These are phyloP conservation scores for Pogonophryne albipinna DNA, from an alignment of 2,797 vertebrate genomes.

Conservation along the genomic window DNA sequence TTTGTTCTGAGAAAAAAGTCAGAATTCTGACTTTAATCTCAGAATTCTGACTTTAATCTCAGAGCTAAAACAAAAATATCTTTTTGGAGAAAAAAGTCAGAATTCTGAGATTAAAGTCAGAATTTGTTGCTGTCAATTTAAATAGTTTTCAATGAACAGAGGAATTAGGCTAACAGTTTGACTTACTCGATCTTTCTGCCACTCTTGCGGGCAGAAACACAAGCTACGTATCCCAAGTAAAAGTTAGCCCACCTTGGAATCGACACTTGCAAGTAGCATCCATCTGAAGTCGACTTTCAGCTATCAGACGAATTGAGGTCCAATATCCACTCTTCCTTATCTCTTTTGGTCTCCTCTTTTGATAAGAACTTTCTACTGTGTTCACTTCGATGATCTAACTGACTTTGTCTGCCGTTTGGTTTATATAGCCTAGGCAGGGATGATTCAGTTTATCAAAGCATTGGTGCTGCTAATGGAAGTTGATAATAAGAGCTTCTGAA, in stretches of 20 bases:
- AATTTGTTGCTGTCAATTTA: not conserved
- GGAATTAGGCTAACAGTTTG: not conserved
- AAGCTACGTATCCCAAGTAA: not conserved
- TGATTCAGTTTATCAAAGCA: not conserved
- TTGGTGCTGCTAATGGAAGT: not conserved
- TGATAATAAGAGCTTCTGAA: slow-evolving; percentile 8
- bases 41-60: too few species aligned
- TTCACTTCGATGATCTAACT: not conserved
- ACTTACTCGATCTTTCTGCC: not conserved
- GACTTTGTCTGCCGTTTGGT: not conserved
- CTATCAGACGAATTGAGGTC: not conserved
- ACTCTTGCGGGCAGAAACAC: not conserved
- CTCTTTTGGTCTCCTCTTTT: not conserved
- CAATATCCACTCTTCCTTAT: not conserved
- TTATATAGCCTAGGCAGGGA: not conserved
- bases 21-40: too few species aligned
- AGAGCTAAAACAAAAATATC: too few species aligned
- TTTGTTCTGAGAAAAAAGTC: too few species aligned
- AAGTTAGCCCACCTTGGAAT: not conserved
- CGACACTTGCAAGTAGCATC: not conserved
- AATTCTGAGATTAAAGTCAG: too few species aligned
- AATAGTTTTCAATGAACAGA: not conserved
- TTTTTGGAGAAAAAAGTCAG: too few species aligned
- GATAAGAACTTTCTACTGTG: not conserved
- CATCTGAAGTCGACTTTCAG: not conserved